Base-by-base conservation (phyloP, 2,797 vertebrate genomes). In the Bradypus variegatus region DNA sequence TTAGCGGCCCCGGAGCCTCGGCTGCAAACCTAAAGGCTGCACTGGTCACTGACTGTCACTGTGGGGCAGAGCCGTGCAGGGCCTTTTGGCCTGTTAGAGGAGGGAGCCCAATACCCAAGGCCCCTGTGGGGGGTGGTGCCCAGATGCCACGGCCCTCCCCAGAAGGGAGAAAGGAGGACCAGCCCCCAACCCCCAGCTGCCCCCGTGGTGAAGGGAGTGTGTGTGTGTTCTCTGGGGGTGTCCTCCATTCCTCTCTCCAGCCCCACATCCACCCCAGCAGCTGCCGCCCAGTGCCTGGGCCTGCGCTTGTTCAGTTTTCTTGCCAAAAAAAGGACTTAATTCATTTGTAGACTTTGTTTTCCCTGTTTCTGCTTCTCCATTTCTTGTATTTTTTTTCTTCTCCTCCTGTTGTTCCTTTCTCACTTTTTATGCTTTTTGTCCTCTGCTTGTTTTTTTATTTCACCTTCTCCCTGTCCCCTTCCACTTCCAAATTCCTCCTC, bases 361-460 rank as follows among this genome's bases (percentile, higher is more conserved):
- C 97, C 96, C 97, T 96, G 97, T 97, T 97, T 97, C 97, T 96
- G 97, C 97, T 97, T 97, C 93, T 97, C 97, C 97, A 97, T 97
- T 97, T 97, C 97, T 97, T 96, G 97, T 97, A 95, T 97, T 97
- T 97, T 93, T 97, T 97, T 97, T 96, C 96, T 95, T 94, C 97
- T 96, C 95, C 97, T 97, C 96, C 96, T 97, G 93, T 97, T 96
- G 95, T 97, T 96, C 92, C 84, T 96, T 94, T 97, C 97, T 97
- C 94, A 95, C 93, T 89, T 96, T 89, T 95, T 91, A 90, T 96
- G 88, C 95, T 96, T 97, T 97, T 97, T 97, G 97, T 97, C 97
- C 96, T 97, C 96, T 97, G 97, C 97, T 97, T 97, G 96, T 97
- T 95, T 97, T 97, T 45, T 97, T 95, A 95, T 96, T 97, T 95